Percentiles rank a stretch among this genome's conserved stretches.
phyloP scores from a whole-genome alignment of 2,113 vertebrate species.

The Zosterops pallidus region DNA sequence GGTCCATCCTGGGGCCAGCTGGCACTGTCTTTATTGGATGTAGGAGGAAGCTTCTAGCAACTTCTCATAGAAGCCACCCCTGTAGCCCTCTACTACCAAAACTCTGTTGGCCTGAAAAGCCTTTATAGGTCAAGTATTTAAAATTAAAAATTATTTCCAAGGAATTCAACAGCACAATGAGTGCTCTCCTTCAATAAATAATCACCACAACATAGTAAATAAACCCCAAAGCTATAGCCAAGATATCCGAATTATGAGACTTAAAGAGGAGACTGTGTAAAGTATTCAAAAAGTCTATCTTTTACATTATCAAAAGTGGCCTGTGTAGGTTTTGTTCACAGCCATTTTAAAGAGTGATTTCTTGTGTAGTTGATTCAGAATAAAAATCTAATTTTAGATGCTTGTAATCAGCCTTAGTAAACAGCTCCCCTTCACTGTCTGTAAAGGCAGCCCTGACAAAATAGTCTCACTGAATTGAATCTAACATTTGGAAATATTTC shows the following conservation, averaged over 20 bases:
- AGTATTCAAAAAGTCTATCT: neutral
- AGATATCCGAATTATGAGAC: neutral
- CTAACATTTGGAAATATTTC: neutral
- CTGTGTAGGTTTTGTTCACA: neutral
- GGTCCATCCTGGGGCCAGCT: accelerated
- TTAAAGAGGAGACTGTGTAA: neutral
- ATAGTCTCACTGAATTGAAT: neutral
- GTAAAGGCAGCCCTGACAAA: neutral
- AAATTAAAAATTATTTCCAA: neutral
- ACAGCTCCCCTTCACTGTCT: neutral
- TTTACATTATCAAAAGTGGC: neutral
- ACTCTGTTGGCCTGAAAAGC: neutral
- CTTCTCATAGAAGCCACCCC: neutral
- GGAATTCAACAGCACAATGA: neutral
- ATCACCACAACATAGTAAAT: neutral
- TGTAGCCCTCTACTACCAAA: neutral
- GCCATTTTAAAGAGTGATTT: neutral
- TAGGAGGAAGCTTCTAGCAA: neutral
- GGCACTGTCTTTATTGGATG: neutral
- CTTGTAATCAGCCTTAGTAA: neutral
- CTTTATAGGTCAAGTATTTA: neutral
- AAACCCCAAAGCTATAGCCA: neutral
- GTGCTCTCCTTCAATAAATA: neutral
- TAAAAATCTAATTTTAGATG: neutral
- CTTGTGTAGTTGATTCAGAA: neutral